phyloP scores from a whole-genome alignment of 2,113 vertebrate genomes.

The Clarias magur region DNA sequence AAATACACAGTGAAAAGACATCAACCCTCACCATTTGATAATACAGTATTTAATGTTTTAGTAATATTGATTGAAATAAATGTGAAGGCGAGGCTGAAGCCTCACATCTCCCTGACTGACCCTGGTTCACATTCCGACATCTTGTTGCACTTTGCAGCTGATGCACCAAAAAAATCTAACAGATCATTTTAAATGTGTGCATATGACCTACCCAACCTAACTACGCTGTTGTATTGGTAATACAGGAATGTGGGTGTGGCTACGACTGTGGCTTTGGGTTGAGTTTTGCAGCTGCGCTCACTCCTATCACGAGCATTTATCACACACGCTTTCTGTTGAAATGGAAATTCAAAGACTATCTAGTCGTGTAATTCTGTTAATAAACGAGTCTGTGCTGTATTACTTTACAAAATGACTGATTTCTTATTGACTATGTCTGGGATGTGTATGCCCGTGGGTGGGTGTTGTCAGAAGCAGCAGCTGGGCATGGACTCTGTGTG shows the following conservation, averaged over 20 bases:
- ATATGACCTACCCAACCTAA: not conserved
- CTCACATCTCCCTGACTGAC: not conserved
- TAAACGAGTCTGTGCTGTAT: not conserved
- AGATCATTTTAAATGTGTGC: not conserved
- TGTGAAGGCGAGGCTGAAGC: not conserved
- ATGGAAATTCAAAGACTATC: not conserved
- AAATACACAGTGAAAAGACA: not conserved
- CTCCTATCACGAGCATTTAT: not conserved
- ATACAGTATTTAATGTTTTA: not conserved
- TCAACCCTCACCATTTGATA: not conserved
- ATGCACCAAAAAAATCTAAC: not conserved
- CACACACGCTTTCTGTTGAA: not conserved
- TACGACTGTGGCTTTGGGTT: not conserved
- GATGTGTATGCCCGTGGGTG: not conserved
- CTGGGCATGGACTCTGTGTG: not conserved
- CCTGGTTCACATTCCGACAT: not conserved
- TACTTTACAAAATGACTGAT: not conserved
- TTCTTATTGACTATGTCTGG: constrained; percentile 6
- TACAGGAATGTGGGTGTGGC: not conserved
- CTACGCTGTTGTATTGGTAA: not conserved
- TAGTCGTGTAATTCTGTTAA: not conserved
- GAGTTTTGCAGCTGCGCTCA: constrained; percentile 16
- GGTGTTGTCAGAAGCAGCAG: constrained; percentile 22
- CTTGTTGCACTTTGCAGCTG: constrained; percentile 14
- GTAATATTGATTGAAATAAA: not conserved